Evolutionary conservation across 2,888 invertebrate genomes (phyloP), one percentile per base, ranked within the genome.

Genomic region (Parascotia fuliginaria): DNA sequence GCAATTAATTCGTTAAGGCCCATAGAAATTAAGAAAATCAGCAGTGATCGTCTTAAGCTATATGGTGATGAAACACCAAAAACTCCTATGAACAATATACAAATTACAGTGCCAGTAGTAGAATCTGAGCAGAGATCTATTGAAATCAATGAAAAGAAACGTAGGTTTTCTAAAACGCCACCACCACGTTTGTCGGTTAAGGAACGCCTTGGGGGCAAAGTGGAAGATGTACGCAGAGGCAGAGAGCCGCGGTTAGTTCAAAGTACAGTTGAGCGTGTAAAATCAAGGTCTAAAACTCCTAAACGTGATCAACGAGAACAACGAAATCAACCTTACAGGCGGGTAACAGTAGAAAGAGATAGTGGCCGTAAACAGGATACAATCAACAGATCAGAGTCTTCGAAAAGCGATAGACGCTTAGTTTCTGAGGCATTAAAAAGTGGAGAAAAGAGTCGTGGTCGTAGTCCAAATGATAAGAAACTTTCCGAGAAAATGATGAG

Each of bases 1-100:
- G 96, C 96, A 0, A 96, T 96, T 33, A 96, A 95, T 73, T 96
- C 97, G 0, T 94, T 96, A 36, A 93, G 95, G 49, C 96, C 96
- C 0, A 94, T 95, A 42, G 96, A 96, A 87, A 95, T 95, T 40
- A 96, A 95, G 75, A 96, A 95, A 79, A 95, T 95, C 41, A 95
- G 94, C 60, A 93, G 93, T 49, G 95, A 95, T 65, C 93, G 95
- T n/a, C 92, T 94, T 9, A 95, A 95, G 75, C 78, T 95, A 19
- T 95, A 95, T 75, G 90, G 93, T 3, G 93, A 93, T 55, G 94
- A 89, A 49, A 65, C 61, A 50, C 51, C 92, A 65, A 89, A 92
- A 73, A 61, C 77, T 49, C 60, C 85, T 6, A 78, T 90, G 61
- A 86, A 89, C 65, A 92, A 89, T 64, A 92, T 93, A 61, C 93